Base-by-base conservation (phyloP, 1,140 invertebrate species). In the Diachasmimorpha longicaudata region DNA sequence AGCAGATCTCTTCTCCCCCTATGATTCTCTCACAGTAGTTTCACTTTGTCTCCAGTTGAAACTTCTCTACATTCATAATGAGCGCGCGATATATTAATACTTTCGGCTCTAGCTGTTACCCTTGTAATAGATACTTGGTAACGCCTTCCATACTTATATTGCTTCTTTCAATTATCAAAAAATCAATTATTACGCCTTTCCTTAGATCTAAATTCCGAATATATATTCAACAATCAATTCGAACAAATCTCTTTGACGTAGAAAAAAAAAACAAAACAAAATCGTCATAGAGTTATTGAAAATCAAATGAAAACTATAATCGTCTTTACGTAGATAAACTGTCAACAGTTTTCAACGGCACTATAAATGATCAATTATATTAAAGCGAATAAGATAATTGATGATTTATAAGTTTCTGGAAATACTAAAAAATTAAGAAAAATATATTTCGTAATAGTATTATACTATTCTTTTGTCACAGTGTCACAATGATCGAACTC, bases 1-100 rank as follows among this genome's bases (percentile, higher is more conserved):
- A 2, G 48, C 48, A 55, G 14, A 19, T 55, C 13, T 16, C 14
- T 10, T n/a, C 19, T n/a, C 6, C n/a, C 19, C n/a, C 31, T 31
- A 31, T 6, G 3, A 63, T 63, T 23, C 21, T 63, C 19, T 23
- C 23, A 5, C 23, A 25, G 19, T 10, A 63, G 58, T 63, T 63
- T 63, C 58, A 63, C 58, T 63, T 63, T 63, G 58, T 25, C 58
- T 63, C 58, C 58, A 31, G 8, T 25, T 63, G 21, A 23, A 21
- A 63, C 58, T 63, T 63, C 58, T 25, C 23, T 63, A 63, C 31
- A 63, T 25, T 63, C 31, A 63, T 23, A 63, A 63, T 63, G 58
- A 25, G 58, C 58, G 58, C 19, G 8, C 58, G 58, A 63, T 63
- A 63, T 63, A 63, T 25, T 63, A 63, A 63, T 63, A 63, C 58